Base-by-base conservation (phyloP, 1,140 invertebrate species). In the Drosophila eugracilis region DNA sequence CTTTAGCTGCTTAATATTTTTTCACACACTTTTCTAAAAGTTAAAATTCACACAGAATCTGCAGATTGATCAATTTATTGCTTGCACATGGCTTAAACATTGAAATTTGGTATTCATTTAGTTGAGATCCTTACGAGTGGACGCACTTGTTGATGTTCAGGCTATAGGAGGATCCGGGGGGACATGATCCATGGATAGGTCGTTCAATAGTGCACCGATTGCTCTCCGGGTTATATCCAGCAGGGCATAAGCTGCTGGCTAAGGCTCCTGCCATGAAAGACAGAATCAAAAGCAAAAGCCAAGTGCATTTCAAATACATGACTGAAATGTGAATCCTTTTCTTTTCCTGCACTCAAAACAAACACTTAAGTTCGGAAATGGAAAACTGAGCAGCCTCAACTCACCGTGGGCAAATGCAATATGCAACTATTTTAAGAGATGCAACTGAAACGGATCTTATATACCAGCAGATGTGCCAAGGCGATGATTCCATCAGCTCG, bases 61-160 rank as follows among this genome's bases (percentile, higher is more conserved):
- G n/a, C 21, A 50, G 14, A 15, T 17, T 0, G 12, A 12, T 36
- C 3, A 15, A 4, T n/a, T 24, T 52, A n/a, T 37, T 37, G 1
- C 1, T 10, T 49, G 9, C 15, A 14, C n/a, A 54, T 41, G 5
- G 7, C 14, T 4, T 42, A 17, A 14, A 42, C 6, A 42, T 63
- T 59, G 1, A 6, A 34, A 19, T 24, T 10, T 2, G 1, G 6
- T n/a, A 7, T 41, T 28, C 0, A 15, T 15, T 15, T 10, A 2
- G 6, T 10, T 17, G 21, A 14, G 28, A 42, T 7, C 36, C 22
- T 39, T 50, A 81, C 10, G 47, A 26, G 44, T 89, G 90, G 24
- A 91, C 78, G 48, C 89, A 91, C 48, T 91, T 91, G 57, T 89
- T 89, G 10, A 90, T 67, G 34, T 36, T 71, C 7, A 84, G 28